Percentiles rank a stretch among this genome's conserved stretches.
Evolutionary conservation across 2,113 vertebrate genomes (phyloP).

Genomic region (Hucho hucho): DNA sequence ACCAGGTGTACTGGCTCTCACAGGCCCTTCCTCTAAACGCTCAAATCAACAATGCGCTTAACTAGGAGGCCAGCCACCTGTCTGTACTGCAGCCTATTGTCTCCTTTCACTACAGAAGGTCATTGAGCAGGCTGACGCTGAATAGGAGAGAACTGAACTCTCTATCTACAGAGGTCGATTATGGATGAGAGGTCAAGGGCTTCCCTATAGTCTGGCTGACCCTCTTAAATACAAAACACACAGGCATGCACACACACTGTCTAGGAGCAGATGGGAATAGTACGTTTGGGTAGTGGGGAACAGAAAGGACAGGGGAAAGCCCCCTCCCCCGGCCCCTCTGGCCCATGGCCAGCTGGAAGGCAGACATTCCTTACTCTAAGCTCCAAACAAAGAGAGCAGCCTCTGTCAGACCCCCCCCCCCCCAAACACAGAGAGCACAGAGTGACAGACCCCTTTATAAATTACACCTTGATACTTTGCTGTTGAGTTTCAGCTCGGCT

Average conservation of each 20-base stretch:
- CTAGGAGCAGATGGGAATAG: conserved; percentile 63
- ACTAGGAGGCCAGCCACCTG: conserved; percentile 60
- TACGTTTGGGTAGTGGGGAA: conserved; percentile 66
- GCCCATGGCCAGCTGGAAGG: conserved; percentile 69
- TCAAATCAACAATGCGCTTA: conserved; percentile 22
- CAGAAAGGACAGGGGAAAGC: conserved; percentile 54
- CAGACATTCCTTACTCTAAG: conserved; percentile 73
- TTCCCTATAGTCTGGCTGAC: conserved; percentile 52
- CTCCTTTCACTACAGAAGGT: conserved; percentile 32
- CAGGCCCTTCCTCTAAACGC: conserved; percentile 8
- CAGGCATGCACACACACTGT: conserved; percentile 21
- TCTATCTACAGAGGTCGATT: conserved; percentile 68
- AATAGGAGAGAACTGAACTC: conserved; percentile 57
- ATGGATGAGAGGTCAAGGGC: conserved; percentile 60
- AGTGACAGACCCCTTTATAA: neutral
- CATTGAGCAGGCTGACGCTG: conserved; percentile 52
- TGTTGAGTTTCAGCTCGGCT: no score
- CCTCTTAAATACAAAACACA: conserved; percentile 5
- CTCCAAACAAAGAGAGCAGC: conserved; percentile 65
- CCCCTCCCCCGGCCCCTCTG: conserved; percentile 53
- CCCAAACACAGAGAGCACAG: conserved; percentile 42
- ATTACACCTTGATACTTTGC: neutral
- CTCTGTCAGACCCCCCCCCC: conserved; percentile 59
- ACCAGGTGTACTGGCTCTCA: neutral
- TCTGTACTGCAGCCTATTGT: conserved; percentile 59